Evolutionary conservation across 2,797 vertebrate genomes (phyloP).

Genomic region (Sebastes vulpes): DNA sequence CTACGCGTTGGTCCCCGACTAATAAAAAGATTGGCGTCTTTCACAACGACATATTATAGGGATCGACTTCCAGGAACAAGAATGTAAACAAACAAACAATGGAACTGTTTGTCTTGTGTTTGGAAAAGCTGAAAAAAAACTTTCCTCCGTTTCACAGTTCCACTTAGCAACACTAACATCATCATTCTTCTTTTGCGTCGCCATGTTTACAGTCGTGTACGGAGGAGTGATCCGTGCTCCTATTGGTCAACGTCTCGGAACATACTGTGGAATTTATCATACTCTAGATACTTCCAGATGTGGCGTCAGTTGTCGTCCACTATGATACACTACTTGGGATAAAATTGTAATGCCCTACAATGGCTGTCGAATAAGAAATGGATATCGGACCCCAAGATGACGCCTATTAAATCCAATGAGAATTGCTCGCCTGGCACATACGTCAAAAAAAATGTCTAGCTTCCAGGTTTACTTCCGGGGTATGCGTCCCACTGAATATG

Average conservation of each 20-base stretch:
- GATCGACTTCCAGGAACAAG: not conserved
- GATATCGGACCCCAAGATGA: no score
- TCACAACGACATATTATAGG: not conserved
- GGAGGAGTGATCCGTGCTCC: not conserved
- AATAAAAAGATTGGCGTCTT: not conserved
- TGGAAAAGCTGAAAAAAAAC: rapidly evolving
- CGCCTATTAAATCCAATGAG: no score
- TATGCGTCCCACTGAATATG: no score
- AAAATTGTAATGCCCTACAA: rapidly evolving
- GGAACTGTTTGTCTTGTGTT: not conserved
- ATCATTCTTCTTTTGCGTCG: not conserved
- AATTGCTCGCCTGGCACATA: no score
- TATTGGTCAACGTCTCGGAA: no score
- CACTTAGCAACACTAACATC: not conserved
- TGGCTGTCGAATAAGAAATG: no score
- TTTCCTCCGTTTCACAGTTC: not conserved
- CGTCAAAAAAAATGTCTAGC: no score
- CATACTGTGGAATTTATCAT: no score
- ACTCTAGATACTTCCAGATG: not conserved
- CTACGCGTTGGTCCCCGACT: not conserved
- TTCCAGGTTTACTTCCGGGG: not conserved
- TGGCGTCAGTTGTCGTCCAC: not conserved
- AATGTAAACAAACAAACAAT: not conserved
- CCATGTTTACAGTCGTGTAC: not conserved
- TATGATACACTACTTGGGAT: not conserved